These are phyloP conservation scores for Rhodinocichla rosea DNA, from an alignment of 2,113 vertebrate species.

Conservation along the genomic window DNA sequence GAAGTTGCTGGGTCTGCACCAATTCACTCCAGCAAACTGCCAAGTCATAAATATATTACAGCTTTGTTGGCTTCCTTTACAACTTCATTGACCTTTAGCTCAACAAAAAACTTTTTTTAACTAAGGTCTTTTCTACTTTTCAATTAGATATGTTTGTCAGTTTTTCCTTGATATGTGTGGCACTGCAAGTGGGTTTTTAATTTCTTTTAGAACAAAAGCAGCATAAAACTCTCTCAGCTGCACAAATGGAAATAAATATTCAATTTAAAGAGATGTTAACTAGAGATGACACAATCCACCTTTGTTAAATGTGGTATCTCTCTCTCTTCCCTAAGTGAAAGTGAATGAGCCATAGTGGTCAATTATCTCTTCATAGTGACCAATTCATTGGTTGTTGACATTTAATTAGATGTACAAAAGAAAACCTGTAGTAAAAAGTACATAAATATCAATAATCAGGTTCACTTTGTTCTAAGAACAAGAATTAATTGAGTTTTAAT, in stretches of 20 bases:
- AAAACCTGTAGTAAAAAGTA: background rate
- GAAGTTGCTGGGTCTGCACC: background rate
- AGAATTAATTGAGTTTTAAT: conserved; percentile 19
- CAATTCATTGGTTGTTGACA: background rate
- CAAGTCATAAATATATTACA: conserved; percentile 6
- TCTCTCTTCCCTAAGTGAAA: background rate
- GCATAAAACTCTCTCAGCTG: background rate
- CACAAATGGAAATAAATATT: conserved; percentile 24
- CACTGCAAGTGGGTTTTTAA: background rate
- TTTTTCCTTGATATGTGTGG: conserved; percentile 1
- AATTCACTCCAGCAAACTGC: background rate
- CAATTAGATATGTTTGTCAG: background rate
- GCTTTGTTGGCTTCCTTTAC: background rate
- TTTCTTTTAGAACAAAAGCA: conserved; percentile 14
- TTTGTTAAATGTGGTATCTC: background rate
- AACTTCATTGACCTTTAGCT: conserved; percentile 35
- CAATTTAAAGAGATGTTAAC: background rate
- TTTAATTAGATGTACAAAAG: conserved; percentile 21
- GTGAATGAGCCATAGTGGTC: background rate
- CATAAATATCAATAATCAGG: conserved; percentile 24
- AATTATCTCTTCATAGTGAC: conserved; percentile 38
- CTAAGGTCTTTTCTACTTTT: background rate
- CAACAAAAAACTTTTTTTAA: background rate
- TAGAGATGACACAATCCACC: background rate
- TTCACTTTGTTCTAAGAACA: conserved; percentile 24